Conservation (phyloP, 2,797 vertebrate genomes). For the Sandelia bainsii region DNA sequence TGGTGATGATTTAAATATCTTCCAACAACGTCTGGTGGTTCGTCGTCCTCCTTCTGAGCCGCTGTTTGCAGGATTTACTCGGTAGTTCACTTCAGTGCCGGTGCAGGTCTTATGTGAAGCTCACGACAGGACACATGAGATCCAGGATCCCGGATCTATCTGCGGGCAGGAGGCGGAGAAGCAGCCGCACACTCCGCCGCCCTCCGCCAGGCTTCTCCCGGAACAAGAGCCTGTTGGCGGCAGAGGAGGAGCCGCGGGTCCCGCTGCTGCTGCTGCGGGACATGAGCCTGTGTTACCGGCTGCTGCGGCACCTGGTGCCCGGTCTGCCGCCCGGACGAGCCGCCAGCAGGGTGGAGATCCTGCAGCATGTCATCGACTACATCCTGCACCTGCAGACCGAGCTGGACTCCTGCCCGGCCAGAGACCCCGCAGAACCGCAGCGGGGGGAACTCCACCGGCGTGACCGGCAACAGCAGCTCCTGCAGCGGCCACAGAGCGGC, state of each 20-base stretch:
- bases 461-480: constrained; percentile 21
- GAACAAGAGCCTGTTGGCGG: constrained; percentile 34
- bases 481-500: too few species aligned
- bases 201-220: constrained; percentile 12
- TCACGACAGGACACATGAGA: constrained; percentile 12
- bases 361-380: constrained; percentile 87
- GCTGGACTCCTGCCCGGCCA: constrained; percentile 59
- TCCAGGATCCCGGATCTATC: constrained; percentile 5
- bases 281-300: constrained; percentile 82
- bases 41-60: neutral
- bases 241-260: constrained; percentile 4
- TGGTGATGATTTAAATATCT: too few species aligned
- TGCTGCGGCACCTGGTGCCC: constrained; percentile 84
- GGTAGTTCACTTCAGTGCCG: neutral
- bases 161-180: neutral
- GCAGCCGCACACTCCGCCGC: neutral
- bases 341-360: constrained; percentile 79
- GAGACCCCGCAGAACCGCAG: constrained; percentile 37
- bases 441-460: neutral
- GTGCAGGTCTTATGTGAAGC: neutral
- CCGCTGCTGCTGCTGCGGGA: constrained; percentile 48
- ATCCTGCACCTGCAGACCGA: constrained; percentile 86
- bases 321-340: constrained; percentile 79
- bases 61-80: too few species aligned
- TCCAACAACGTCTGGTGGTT: neutral